Conservation (phyloP, 2,113 vertebrate species). For the Trichomycterus rosablanca region DNA sequence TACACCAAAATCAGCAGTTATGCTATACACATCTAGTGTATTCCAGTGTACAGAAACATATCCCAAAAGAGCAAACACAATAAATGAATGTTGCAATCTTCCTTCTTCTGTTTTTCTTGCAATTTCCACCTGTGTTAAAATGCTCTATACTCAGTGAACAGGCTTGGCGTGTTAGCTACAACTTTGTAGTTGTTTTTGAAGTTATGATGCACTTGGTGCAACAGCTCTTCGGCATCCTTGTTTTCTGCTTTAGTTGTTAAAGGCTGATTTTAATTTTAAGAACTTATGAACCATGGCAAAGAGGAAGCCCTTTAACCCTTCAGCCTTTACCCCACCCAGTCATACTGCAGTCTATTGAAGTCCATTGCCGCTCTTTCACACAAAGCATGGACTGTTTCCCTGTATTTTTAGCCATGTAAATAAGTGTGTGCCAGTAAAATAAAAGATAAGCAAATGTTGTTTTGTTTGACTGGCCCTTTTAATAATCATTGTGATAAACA, state of each 20-base stretch:
- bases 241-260: conserved; percentile 40
- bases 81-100: too few species aligned
- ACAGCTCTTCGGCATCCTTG: conserved; percentile 33
- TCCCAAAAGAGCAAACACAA: not conserved
- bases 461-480: not conserved
- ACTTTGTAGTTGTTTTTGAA: conserved; percentile 30
- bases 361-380: not conserved
- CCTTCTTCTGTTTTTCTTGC: too few species aligned
- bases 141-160: too few species aligned
- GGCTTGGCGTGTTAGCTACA: too few species aligned
- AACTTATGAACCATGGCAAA: conserved; percentile 39
- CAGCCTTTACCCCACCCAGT: not conserved
- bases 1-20: conserved; percentile 13
- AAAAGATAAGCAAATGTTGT: conserved; percentile 44
- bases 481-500: not conserved
- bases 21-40: conserved; percentile 45
- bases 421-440: conserved; percentile 7
- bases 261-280: conserved; percentile 54
- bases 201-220: conserved; percentile 61
- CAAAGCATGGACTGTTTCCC: conserved; percentile 18
- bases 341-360: not conserved
- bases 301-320: conserved; percentile 38
- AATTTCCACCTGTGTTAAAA: too few species aligned
- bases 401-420: conserved; percentile 36
- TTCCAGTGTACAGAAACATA: conserved; percentile 24